Evolutionary conservation across 2,113 vertebrate species (phyloP).

Genomic region (Alligator sinensis): DNA sequence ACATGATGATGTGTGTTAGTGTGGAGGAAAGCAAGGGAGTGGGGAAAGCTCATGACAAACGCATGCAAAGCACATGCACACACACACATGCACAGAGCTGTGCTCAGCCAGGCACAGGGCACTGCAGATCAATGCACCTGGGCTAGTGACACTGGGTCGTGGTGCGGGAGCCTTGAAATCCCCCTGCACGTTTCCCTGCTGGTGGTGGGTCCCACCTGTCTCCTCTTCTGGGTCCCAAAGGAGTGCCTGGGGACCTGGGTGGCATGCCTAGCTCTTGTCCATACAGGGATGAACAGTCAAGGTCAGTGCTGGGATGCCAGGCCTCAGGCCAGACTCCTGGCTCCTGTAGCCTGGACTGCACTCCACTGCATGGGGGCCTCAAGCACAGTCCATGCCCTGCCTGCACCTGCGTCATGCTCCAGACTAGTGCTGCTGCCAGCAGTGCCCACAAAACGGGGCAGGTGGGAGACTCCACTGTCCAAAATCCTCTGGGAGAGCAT

Average conservation of each 20-base stretch:
- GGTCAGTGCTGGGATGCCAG: not conserved
- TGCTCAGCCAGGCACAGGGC: slow-evolving; percentile 27
- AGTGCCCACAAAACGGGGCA: not conserved
- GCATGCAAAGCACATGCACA: not conserved
- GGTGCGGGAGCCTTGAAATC: not conserved
- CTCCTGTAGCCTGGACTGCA: not conserved
- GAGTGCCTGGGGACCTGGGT: not conserved
- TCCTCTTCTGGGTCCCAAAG: not conserved
- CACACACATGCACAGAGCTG: slow-evolving; percentile 1
- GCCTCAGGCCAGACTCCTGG: not conserved
- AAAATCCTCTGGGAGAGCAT: not conserved
- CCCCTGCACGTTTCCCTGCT: not conserved
- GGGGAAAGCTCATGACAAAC: not conserved
- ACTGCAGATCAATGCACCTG: not conserved
- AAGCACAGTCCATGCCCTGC: not conserved
- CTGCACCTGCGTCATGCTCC: not conserved
- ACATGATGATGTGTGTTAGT: slow-evolving; percentile 47
- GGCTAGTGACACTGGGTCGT: not conserved
- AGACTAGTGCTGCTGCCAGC: not conserved
- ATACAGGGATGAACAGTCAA: not conserved
- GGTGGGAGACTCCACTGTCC: not conserved
- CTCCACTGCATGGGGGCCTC: not conserved
- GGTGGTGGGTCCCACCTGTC: not conserved
- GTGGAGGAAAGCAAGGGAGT: slow-evolving; percentile 9
- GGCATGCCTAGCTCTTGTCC: not conserved